These are phyloP conservation scores for Dioctria linearis DNA, from an alignment of 2,888 invertebrate genomes.

Conservation along the genomic window DNA sequence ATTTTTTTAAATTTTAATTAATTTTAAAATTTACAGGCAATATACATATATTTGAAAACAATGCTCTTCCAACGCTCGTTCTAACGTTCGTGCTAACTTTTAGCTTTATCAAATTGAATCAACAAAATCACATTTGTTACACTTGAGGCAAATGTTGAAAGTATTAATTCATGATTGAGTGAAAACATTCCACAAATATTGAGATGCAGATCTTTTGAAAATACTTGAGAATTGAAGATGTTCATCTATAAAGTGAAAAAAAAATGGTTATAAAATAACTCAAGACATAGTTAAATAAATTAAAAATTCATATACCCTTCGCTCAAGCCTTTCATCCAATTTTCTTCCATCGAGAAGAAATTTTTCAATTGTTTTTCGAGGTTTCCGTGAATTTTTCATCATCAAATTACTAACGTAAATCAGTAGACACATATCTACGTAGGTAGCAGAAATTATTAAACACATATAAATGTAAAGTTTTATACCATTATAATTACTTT, in stretches of 20 bases:
- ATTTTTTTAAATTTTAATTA: no score
- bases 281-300: no score
- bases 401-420: slow-evolving; percentile 7
- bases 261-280: not conserved
- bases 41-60: no score
- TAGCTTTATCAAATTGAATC: slow-evolving; percentile 22
- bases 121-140: slow-evolving; percentile 25
- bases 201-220: not conserved
- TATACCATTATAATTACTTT: not conserved
- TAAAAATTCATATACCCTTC: not conserved
- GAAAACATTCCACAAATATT: slow-evolving; percentile 28
- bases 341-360: not conserved
- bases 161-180: not conserved
- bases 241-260: slow-evolving; percentile 26
- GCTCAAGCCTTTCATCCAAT: slow-evolving; percentile 10
- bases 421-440: not conserved
- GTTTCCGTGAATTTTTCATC: slow-evolving; percentile 10
- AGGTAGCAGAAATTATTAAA: not conserved
- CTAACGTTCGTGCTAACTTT: no score
- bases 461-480: not conserved
- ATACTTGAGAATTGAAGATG: slow-evolving; percentile 3
- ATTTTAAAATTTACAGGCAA: no score
- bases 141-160: slow-evolving; percentile 24
- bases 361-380: not conserved
- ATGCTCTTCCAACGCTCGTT: no score